Conservation (phyloP, 2,888 invertebrate genomes). For the Laothoe populi region DNA sequence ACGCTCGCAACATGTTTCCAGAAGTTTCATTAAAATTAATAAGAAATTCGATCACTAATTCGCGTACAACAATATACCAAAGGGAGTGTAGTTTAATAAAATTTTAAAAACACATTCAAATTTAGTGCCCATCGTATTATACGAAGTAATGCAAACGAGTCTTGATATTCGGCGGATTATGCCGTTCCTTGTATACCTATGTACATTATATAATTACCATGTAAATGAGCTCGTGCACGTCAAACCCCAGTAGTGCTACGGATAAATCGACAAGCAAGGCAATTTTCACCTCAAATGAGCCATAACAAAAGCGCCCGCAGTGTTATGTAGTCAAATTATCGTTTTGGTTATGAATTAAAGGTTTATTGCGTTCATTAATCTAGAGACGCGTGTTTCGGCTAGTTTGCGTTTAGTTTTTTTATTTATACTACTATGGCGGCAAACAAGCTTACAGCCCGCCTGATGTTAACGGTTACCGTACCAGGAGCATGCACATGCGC, state of each 20-base stretch:
- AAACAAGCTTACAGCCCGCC: too few relatives aligned
- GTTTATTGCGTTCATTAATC: not conserved
- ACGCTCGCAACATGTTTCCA: too few relatives aligned
- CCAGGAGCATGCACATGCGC: too few relatives aligned
- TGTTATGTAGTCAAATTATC: not conserved
- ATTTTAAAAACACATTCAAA: too few relatives aligned
- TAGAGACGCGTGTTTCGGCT: not conserved
- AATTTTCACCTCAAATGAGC: slow-evolving; percentile 9
- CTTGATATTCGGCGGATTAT: not conserved
- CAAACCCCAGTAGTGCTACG: not conserved
- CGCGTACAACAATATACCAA: too few relatives aligned
- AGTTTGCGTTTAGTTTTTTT: not conserved
- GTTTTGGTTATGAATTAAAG: slow-evolving; percentile 4
- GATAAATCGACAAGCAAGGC: not conserved
- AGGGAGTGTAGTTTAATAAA: too few relatives aligned
- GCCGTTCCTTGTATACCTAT: not conserved
- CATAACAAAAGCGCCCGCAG: not conserved
- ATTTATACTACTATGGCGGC: too few relatives aligned
- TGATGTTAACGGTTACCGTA: too few relatives aligned
- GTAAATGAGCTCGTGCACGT: not conserved
- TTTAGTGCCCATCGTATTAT: too few relatives aligned
- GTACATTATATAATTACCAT: not conserved
- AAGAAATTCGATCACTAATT: too few relatives aligned
- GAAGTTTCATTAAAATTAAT: too few relatives aligned
- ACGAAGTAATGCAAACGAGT: too few relatives aligned